phyloP scores from a whole-genome alignment of 2,113 vertebrate species.

The Dipodomys stephensi region DNA sequence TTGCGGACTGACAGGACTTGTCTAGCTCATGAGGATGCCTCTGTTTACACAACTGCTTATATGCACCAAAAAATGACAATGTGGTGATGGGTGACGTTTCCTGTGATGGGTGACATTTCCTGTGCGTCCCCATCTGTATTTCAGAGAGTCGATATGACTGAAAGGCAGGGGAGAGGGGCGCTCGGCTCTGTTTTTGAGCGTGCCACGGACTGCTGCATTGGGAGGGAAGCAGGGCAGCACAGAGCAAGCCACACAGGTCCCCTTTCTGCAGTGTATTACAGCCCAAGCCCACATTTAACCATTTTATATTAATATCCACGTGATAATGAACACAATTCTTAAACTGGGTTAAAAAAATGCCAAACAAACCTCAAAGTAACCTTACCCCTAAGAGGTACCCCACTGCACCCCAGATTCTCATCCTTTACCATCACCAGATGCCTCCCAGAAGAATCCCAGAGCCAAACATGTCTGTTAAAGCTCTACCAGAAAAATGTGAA shows the following conservation, averaged over 20 bases:
- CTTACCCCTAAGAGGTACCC: neutral
- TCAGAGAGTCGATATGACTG: neutral
- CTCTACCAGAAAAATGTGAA: neutral
- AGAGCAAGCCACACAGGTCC: neutral
- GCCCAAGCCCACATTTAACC: neutral
- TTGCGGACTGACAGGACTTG: neutral
- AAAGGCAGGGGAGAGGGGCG: neutral
- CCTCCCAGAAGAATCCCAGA: neutral
- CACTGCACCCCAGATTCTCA: neutral
- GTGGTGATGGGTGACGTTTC: neutral
- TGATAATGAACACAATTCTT: neutral
- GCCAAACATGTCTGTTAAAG: conserved; percentile 29
- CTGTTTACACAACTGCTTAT: neutral
- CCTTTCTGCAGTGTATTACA: neutral
- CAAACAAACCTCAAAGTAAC: neutral
- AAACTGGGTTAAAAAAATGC: neutral
- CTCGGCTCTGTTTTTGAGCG: neutral
- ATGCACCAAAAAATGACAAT: neutral
- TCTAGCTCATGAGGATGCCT: neutral
- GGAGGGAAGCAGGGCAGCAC: neutral
- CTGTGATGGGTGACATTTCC: neutral
- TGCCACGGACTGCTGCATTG: fast-evolving
- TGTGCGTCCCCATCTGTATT: neutral
- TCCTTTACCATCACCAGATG: neutral
- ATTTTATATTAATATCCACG: neutral